A percentile compares a stretch with the other conserved stretches of the same genome.
Evolutionary conservation across 1,140 invertebrate genomes (phyloP).

Genomic region (Bombus waltoni): DNA sequence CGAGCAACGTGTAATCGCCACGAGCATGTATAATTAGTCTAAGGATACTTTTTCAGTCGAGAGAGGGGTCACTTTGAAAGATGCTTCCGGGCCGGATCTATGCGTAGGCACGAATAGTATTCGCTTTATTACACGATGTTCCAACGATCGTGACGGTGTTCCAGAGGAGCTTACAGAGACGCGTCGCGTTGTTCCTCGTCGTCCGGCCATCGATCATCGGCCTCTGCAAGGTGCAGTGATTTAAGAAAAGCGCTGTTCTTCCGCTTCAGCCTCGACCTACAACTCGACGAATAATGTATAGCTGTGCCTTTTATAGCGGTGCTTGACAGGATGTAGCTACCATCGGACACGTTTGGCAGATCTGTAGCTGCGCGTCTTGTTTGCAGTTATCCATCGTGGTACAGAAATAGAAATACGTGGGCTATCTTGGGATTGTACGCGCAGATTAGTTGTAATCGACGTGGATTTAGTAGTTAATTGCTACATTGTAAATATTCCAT

Average conservation of each 20-base stretch:
- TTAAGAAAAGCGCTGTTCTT: conserved; percentile 43
- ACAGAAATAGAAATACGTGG: neutral
- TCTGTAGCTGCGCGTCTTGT: neutral
- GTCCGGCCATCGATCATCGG: conserved; percentile 60
- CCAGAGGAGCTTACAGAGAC: neutral
- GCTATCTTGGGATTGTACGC: neutral
- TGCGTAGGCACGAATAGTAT: neutral
- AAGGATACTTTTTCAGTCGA: conserved; percentile 57
- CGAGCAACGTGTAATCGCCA: conserved; percentile 49
- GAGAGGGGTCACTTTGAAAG: no score
- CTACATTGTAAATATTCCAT: neutral
- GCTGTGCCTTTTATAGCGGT: neutral
- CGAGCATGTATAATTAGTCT: conserved; percentile 66
- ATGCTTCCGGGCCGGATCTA: neutral
- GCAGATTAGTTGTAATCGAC: neutral
- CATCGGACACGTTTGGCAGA: neutral
- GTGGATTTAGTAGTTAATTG: neutral
- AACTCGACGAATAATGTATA: neutral
- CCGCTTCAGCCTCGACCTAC: neutral
- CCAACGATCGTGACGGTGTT: conserved; percentile 12
- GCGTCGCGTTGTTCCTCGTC: conserved; percentile 38
- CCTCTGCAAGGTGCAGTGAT: conserved; percentile 45
- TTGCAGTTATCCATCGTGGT: neutral
- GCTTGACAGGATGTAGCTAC: neutral
- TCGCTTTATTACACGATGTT: conserved; percentile 34